Evolutionary conservation across 2,113 vertebrate species (phyloP).

Genomic region (Rhodinocichla rosea): DNA sequence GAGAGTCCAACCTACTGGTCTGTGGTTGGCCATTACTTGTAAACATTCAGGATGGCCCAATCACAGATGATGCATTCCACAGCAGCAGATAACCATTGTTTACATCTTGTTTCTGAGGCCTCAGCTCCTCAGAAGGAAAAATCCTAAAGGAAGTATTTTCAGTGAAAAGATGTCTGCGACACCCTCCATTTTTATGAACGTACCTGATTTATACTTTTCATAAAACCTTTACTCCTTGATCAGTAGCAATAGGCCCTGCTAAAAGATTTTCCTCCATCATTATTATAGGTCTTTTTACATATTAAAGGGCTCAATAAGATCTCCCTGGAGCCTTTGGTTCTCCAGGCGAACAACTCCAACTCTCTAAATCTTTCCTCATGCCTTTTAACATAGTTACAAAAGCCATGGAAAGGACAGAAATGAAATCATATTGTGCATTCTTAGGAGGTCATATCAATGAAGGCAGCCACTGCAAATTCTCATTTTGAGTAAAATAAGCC

Average conservation of each 20-base stretch:
- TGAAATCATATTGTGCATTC: background rate
- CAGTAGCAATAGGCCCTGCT: background rate
- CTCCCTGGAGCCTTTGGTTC: background rate
- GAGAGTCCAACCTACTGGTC: too few species aligned
- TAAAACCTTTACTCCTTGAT: background rate
- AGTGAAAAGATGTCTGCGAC: too few species aligned
- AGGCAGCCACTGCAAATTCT: background rate
- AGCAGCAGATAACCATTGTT: too few species aligned
- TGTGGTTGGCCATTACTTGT: too few species aligned
- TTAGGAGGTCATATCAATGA: background rate
- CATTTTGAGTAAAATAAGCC: background rate
- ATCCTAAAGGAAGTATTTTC: too few species aligned
- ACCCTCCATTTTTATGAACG: accelerated
- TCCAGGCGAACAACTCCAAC: background rate
- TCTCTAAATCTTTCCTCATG: background rate
- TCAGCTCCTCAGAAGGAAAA: too few species aligned
- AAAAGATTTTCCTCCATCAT: background rate
- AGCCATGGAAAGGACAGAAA: background rate
- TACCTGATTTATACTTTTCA: background rate
- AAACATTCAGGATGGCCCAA: too few species aligned
- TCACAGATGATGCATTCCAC: too few species aligned
- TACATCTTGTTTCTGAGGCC: too few species aligned
- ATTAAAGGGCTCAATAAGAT: background rate
- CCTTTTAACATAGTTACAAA: background rate
- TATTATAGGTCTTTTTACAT: too few species aligned